Base-by-base conservation (phyloP, 2,888 invertebrate genomes). In the Latrodectus elegans region DNA sequence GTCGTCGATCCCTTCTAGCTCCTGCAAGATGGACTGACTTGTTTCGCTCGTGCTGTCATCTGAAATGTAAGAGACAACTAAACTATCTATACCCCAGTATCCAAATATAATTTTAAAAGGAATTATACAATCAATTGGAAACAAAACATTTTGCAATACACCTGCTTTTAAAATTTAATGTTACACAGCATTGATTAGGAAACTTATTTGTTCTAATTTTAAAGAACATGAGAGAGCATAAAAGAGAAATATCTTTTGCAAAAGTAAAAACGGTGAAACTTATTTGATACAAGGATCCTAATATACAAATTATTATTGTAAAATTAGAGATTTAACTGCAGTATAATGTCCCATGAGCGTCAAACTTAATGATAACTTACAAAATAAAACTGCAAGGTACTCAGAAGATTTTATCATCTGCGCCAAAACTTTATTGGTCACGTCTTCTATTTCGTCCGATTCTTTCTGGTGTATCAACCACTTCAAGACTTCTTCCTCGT, bases 1-100 rank as follows among this genome's bases (percentile, higher is more conserved):
- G 92, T 97, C 97, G 92, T 97, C 97, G 91, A 97, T 97, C 92
- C 97, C 97, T 93, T 97, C 97, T 91, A 97, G 93, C 93, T 97
- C 97, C 89, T 94, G 95, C 90, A 97, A 94, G 79, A 96, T 96
- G 91, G 95, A 95, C 95, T 96, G 95, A 88, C 81, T 74, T 8
- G 71, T 8, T 14, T 76, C 17, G 76, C 81, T 87, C 0, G 17
- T 55, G 22, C 86, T 87, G 52, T 87, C 86, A 72, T 87, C 86
- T 86, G 53, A n/a, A 60, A 9, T 15, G 49, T 38, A 55, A 68
- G 10, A n/a, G 0, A 60, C 10, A 60, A 51, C 0, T 38, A 0
- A 38, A 38, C 38, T 38, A 0, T 38, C 4, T 38, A 38, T 38
- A 38, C 6, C 38, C 38, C 6, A 6, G 38, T 38, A 4, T 4